Conservation (phyloP, 2,888 invertebrate genomes). For the Portevinia maculata region DNA sequence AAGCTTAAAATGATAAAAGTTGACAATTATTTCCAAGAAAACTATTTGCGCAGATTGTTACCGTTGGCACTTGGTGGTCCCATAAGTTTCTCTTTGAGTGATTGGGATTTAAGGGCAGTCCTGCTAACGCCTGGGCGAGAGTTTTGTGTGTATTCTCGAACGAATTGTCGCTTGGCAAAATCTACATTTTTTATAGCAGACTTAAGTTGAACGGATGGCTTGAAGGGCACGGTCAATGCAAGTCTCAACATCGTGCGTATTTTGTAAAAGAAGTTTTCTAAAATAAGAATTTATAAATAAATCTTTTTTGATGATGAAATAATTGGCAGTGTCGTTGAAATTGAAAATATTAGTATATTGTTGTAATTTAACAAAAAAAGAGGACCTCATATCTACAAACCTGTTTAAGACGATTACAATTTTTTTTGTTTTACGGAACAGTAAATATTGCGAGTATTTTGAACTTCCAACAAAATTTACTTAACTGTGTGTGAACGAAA, state of each 20-base stretch:
- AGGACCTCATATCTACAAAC: not conserved
- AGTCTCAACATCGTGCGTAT: conserved; percentile 78
- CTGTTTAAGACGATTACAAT: not conserved
- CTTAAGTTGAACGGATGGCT: conserved; percentile 65
- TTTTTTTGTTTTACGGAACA: not conserved
- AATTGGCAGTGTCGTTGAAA: conserved; percentile 35
- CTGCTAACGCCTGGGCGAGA: conserved; percentile 48
- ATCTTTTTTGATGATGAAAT: conserved; percentile 55
- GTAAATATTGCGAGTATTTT: too few relatives aligned
- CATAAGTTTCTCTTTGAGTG: conserved; percentile 89
- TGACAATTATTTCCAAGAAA: not conserved
- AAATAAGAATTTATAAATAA: conserved; percentile 4
- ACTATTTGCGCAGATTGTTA: conserved; percentile 78
- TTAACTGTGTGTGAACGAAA: too few relatives aligned
- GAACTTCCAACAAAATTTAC: too few relatives aligned
- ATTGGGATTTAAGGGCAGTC: conserved; percentile 78
- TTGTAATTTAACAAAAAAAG: not conserved
- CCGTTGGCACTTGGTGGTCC: conserved; percentile 91
- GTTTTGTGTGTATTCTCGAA: conserved; percentile 42
- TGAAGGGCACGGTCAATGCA: conserved; percentile 75
- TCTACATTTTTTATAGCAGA: conserved; percentile 59
- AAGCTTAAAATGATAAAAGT: conserved; percentile 85
- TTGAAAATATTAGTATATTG: not conserved
- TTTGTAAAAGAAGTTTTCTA: conserved; percentile 75
- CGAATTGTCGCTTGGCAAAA: conserved; percentile 52